A percentile compares a stretch with the other conserved stretches of the same genome.
Evolutionary conservation across 2,113 vertebrate species (phyloP).

Genomic region (Corythaixoides concolor): DNA sequence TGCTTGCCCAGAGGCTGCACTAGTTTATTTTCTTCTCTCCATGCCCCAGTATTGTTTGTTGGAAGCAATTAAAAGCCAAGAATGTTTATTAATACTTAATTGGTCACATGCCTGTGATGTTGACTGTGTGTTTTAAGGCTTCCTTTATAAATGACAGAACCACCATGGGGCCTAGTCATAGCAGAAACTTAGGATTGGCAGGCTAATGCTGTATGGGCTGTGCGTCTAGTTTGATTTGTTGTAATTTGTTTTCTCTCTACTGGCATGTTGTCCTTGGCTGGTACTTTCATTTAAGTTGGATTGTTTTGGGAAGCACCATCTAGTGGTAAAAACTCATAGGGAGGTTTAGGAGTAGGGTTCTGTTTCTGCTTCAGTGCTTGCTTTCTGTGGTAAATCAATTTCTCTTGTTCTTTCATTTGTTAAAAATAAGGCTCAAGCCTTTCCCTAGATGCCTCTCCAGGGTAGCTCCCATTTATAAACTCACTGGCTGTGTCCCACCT

Average conservation of each 20-base stretch:
- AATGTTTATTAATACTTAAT: not conserved
- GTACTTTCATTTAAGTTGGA: not conserved
- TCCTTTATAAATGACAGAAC: not conserved
- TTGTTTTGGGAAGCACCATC: not conserved
- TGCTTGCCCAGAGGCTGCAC: conserved; percentile 20
- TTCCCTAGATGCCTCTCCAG: not conserved
- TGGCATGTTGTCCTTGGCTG: not conserved
- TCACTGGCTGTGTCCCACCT: not conserved
- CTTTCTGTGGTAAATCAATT: not conserved
- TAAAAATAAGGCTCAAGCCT: not conserved
- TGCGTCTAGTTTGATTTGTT: not conserved
- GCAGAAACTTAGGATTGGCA: not conserved
- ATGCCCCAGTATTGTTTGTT: not conserved
- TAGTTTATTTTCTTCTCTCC: not conserved
- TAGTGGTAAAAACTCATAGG: not conserved
- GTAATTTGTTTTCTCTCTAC: not conserved
- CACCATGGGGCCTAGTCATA: not conserved
- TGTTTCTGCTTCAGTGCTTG: not conserved
- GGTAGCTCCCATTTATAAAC: not conserved
- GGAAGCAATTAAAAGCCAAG: not conserved
- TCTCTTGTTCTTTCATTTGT: not conserved
- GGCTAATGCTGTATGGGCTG: rapidly evolving
- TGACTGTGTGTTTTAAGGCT: not conserved
- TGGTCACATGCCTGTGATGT: not conserved
- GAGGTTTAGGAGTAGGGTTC: not conserved